Percentiles rank a stretch among this genome's conserved stretches.
Conservation (phyloP, 1,140 invertebrate species). For the Panulirus ornatus region DNA sequence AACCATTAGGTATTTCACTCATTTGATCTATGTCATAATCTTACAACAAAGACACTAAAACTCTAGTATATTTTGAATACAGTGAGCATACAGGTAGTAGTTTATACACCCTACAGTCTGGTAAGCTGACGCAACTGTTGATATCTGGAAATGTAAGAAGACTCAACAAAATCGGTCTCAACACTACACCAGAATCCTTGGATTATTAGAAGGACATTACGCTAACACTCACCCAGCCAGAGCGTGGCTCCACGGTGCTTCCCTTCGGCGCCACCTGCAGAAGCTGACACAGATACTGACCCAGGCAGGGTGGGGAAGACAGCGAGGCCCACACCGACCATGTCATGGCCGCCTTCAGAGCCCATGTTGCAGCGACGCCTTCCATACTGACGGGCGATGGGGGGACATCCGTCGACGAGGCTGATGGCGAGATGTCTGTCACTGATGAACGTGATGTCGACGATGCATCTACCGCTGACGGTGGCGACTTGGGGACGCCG, state of each 20-base stretch:
- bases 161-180: neutral
- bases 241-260: neutral
- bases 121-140: neutral
- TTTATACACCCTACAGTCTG: neutral
- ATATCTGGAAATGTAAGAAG: neutral
- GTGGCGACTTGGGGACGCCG: neutral
- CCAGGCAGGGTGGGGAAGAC: constrained; percentile 15
- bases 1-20: no score
- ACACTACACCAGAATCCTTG: neutral
- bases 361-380: constrained; percentile 11
- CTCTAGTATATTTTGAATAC: neutral
- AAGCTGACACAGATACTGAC: constrained; percentile 15
- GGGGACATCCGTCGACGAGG: neutral
- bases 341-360: neutral
- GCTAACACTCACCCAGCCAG: constrained; percentile 7
- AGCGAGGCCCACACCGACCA: neutral
- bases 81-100: neutral
- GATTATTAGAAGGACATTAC: neutral
- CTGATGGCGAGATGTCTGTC: neutral
- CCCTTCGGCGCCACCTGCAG: neutral
- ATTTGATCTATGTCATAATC: no score
- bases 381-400: neutral
- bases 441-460: neutral
- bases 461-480: neutral
- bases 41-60: neutral